Evolutionary conservation across 35 echinoderm and acorn worm genomes (phyloP).

Genomic region (Ophiothrix spiculata): DNA sequence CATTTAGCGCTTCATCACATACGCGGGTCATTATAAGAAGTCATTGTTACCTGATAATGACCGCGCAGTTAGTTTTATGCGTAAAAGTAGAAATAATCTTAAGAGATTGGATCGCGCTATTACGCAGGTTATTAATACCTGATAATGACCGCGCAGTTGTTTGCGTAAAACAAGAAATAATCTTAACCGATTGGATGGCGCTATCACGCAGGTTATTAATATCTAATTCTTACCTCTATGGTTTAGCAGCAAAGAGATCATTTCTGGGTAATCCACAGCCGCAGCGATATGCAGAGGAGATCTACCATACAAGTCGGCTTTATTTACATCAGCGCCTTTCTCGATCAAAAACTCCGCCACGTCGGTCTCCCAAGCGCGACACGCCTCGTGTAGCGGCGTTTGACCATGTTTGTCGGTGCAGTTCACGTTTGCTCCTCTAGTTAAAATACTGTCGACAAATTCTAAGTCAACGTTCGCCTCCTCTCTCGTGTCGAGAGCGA

Average conservation of each 20-base stretch:
- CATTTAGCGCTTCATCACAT: too few species aligned
- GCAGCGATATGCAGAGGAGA: slow-evolving; percentile 85
- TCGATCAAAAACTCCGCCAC: slow-evolving; percentile 80
- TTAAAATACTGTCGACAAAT: slow-evolving; percentile 59
- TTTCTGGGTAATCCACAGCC: slow-evolving; percentile 86
- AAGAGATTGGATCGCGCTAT: too few species aligned
- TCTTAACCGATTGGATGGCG: too few species aligned
- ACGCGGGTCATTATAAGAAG: too few species aligned
- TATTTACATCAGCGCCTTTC: slow-evolving; percentile 59
- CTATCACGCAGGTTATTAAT: too few species aligned
- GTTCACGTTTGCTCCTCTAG: slow-evolving; percentile 59
- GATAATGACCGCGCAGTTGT: too few species aligned
- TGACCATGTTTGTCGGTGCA: slow-evolving; percentile 87
- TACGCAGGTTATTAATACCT: too few species aligned
- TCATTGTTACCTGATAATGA: too few species aligned
- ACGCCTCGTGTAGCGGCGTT: slow-evolving; percentile 89
- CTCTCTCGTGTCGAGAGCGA: slow-evolving; percentile 45
- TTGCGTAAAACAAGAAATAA: too few species aligned
- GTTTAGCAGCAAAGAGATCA: slow-evolving; percentile 68
- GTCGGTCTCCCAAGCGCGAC: slow-evolving; percentile 82
- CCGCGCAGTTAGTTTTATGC: too few species aligned
- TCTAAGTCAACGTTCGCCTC: slow-evolving; percentile 68
- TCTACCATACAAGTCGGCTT: slow-evolving; percentile 66
- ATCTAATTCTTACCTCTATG: slow-evolving; percentile 50
- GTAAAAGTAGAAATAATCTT: too few species aligned